Evolutionary conservation across 2,888 invertebrate species (phyloP), one percentile per base, ranked within the genome.

Genomic region (Tuta absoluta): DNA sequence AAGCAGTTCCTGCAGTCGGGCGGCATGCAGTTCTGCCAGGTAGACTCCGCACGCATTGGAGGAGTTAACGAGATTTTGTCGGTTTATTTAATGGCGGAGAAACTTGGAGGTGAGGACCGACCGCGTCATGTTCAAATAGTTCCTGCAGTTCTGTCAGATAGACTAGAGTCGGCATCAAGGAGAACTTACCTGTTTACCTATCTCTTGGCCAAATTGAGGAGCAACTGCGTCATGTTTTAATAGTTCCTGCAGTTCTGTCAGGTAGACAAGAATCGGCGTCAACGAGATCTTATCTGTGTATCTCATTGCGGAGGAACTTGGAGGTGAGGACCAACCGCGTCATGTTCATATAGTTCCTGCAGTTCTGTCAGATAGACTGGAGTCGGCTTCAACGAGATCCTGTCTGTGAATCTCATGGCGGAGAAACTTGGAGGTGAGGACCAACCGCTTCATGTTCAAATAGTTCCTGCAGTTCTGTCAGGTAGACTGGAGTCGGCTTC

Each of bases 361-460:
- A n/a, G n/a, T n/a, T n/a, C n/a, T n/a, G n/a, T n/a, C n/a, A n/a
- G n/a, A n/a, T n/a, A n/a, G n/a, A n/a, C n/a, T n/a, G n/a, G n/a
- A n/a, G n/a, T n/a, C n/a, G n/a, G n/a, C n/a, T n/a, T n/a, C n/a
- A n/a, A n/a, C n/a, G n/a, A n/a, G n/a, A n/a, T n/a, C n/a, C n/a
- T n/a, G n/a, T n/a, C n/a, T n/a, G n/a, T n/a, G n/a, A n/a, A n/a
- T n/a, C n/a, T n/a, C n/a, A n/a, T 68, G 95, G 95, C 2, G 97
- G 98, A 45, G 98, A 98, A 0, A 96, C 97, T 0, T 98, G 98
- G 98, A 98, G 89, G 96, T 96, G 95, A 97, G 97, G 82, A 95
- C 96, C 38, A 98, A 98, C 91, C 92, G 98, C 63, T 95, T 98
- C 0, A 94, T 98, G 93, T 98, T 98, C 91, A 98, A 98, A 79